Evolutionary conservation across 2,113 vertebrate genomes (phyloP).

Genomic region (Urocolius indicus): DNA sequence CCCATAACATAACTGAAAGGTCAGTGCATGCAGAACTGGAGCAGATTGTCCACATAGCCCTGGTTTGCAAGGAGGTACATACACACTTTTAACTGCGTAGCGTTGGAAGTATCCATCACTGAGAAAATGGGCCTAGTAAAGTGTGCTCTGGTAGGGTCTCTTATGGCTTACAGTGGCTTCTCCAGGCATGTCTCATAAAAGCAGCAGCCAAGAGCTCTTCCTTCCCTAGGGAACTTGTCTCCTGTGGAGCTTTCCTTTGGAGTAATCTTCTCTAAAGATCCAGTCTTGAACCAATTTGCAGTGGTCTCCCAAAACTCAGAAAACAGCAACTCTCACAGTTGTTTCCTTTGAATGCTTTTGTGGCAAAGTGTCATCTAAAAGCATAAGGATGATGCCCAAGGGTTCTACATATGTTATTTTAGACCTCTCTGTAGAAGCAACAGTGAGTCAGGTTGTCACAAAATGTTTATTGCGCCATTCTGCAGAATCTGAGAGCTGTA

Average conservation of each 20-base stretch:
- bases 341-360: background rate
- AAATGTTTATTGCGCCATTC: background rate
- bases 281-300: background rate
- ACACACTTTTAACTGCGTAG: background rate
- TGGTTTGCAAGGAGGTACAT: slow-evolving; percentile 7
- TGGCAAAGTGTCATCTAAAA: background rate
- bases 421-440: background rate
- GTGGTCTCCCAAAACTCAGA: background rate
- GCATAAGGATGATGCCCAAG: background rate
- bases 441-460: background rate
- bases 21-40: background rate
- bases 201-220: background rate
- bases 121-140: background rate
- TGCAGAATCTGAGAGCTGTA: slow-evolving; percentile 4
- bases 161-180: background rate
- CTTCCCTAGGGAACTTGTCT: background rate
- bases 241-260: background rate
- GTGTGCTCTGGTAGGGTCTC: background rate
- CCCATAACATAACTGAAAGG: background rate
- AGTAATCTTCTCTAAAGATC: background rate
- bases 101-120: background rate
- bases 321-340: background rate
- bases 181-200: background rate
- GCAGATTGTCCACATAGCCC: background rate
- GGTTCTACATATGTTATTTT: background rate